phyloP scores from a whole-genome alignment of 2,113 vertebrate species.

The Urocynchramus pylzowi region DNA sequence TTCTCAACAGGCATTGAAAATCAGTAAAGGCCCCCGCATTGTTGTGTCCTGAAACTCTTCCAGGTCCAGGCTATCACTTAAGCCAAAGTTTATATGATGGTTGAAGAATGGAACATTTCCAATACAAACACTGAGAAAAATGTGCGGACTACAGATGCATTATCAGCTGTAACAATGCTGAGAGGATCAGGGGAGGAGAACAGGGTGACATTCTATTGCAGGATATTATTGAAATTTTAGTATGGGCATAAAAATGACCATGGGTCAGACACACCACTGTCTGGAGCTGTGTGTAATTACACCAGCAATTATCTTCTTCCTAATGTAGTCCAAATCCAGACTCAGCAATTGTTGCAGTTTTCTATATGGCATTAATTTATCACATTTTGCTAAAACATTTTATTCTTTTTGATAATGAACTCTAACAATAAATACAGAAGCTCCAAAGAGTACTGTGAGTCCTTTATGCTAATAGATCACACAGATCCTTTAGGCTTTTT shows the following conservation, averaged over 20 bases:
- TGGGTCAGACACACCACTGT: not conserved
- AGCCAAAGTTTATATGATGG: not conserved
- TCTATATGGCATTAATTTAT: not conserved
- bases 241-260: not conserved
- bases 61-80: not conserved
- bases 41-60: not conserved
- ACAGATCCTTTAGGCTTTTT: not conserved
- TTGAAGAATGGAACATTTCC: slow-evolving; percentile 1
- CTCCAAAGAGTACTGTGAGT: not conserved
- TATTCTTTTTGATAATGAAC: not conserved
- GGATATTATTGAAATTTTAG: not conserved
- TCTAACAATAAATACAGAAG: not conserved
- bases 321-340: not conserved
- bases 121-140: slow-evolving; percentile 4
- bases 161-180: not conserved
- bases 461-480: slow-evolving; percentile 7
- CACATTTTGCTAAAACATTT: not conserved
- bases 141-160: not conserved
- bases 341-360: not conserved
- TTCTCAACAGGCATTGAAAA: not conserved
- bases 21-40: not conserved
- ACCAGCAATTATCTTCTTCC: not conserved
- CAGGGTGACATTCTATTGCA: not conserved
- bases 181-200: not conserved
- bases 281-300: not conserved